Conservation (phyloP, 2,888 invertebrate genomes). For the Anorthoa munda region DNA sequence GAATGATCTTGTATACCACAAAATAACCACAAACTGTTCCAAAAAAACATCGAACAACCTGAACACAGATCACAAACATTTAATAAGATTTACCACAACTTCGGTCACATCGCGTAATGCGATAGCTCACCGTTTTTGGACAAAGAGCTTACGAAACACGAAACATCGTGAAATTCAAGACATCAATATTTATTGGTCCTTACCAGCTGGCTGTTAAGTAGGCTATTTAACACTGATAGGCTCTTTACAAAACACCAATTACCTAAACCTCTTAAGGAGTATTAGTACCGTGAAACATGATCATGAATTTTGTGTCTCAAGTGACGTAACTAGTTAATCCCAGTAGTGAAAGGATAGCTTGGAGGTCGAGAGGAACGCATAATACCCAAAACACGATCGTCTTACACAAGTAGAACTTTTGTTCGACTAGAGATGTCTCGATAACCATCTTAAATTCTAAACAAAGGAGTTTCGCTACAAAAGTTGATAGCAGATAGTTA, state of each 20-base stretch:
- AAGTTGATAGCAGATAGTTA: conserved; percentile 51
- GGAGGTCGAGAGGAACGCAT: conserved; percentile 70
- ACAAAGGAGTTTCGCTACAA: conserved; percentile 55
- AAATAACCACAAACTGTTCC: conserved; percentile 12
- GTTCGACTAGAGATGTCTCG: conserved; percentile 67
- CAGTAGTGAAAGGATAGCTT: conserved; percentile 73
- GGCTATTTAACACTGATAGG: conserved; percentile 39
- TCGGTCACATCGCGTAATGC: conserved; percentile 19
- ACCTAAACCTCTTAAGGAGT: conserved; percentile 33
- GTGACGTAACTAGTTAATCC: conserved; percentile 69
- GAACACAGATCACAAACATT: not conserved
- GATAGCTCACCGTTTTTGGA: conserved; percentile 29
- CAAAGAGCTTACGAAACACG: conserved; percentile 25
- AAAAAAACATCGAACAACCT: not conserved
- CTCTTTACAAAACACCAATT: conserved; percentile 44
- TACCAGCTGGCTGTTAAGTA: conserved; percentile 18
- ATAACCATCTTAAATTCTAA: conserved; percentile 65
- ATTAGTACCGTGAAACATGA: conserved; percentile 45
- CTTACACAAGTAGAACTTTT: conserved; percentile 69
- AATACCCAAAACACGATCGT: conserved; percentile 76
- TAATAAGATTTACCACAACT: conserved; percentile 25
- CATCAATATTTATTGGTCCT: conserved; percentile 25
- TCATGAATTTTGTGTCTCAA: conserved; percentile 56
- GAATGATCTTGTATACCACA: conserved; percentile 1
- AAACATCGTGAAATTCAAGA: conserved; percentile 27